Base-by-base conservation (phyloP, 2,888 invertebrate genomes). In the Adela reaumurella region DNA sequence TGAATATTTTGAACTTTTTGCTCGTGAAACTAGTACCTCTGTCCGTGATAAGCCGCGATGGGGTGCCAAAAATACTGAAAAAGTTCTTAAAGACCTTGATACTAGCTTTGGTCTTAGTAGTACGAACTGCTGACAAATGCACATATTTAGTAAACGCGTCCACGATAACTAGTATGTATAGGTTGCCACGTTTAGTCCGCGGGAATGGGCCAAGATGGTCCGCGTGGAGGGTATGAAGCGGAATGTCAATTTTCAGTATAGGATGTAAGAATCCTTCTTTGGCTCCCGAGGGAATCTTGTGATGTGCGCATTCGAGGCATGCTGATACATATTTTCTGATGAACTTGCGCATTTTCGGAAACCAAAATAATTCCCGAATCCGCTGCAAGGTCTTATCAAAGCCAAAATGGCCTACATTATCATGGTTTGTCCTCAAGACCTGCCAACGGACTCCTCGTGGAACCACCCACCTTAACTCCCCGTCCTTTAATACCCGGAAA, bases 311-410 rank as follows among this genome's bases (percentile, higher is more conserved):
- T 24, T 56, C 54, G 1, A 57, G 46, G 35, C 57, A 58, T 0
- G 57, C 49, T 1, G 44, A n/a, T 1, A 57, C 53, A 20, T 58
- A 57, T 42, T 57, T 58, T 45, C 53, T 56, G 6, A 50, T 46
- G 35, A 58, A 58, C 0, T 47, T 18, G 3, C 55, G 41, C 56
- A 60, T 57, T 35, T 52, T 54, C 1, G 55, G 49, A 47, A 60
- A 60, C 59, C 59, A 60, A 51, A 49, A 59, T 17, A 44, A 19
- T n/a, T 46, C 19, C 19, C 29, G 46, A 2, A 59, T 52, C 5
- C 53, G 51, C 17, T 54, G 43, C 10, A 59, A 16, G 6, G 58
- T 59, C 43, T 58, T 58, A n/a, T 59, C 58, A 11, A 53, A 46
- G 1, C 52, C 53, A 46, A 54, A 58, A 49, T 61, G 58, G 16